phyloP scores from a whole-genome alignment of 1,140 invertebrate genomes.

The Ditylenchus dipsaci region DNA sequence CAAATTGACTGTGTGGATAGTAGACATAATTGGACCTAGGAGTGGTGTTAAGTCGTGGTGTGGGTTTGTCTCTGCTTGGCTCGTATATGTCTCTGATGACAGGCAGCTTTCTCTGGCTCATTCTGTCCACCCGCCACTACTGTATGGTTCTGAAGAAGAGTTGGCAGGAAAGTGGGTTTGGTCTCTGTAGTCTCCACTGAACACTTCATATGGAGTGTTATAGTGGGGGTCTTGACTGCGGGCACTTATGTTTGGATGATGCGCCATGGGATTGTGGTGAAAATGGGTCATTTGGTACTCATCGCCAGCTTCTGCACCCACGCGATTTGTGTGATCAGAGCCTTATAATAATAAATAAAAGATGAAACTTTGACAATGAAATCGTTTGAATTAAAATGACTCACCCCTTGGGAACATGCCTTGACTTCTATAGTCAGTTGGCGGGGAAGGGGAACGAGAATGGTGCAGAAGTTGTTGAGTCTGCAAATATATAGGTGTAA shows the following conservation, averaged over 20 bases:
- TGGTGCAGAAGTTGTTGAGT: background rate
- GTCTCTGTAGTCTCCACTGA: too few relatives aligned
- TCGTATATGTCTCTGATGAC: background rate
- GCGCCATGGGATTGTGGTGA: background rate
- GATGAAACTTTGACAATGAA: too few relatives aligned
- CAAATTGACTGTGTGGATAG: too few relatives aligned
- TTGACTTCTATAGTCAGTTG: background rate
- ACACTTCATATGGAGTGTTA: too few relatives aligned
- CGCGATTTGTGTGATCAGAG: background rate
- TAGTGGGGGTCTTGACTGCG: too few relatives aligned
- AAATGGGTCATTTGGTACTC: slow-evolving; percentile 10
- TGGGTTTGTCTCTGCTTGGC: background rate
- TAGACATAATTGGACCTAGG: background rate
- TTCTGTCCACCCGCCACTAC: too few relatives aligned
- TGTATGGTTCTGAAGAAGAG: too few relatives aligned
- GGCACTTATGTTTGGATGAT: background rate
- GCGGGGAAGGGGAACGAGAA: background rate
- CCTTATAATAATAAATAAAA: too few relatives aligned
- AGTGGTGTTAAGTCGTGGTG: background rate
- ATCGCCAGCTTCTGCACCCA: slow-evolving; percentile 2
- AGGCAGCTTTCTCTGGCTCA: background rate
- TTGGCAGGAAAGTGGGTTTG: too few relatives aligned
- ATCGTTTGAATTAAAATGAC: too few relatives aligned
- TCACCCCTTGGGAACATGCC: too few relatives aligned
- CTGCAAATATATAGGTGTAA: background rate